Evolutionary conservation across 2,113 vertebrate species (phyloP).

Genomic region (Dascyllus trimaculatus): DNA sequence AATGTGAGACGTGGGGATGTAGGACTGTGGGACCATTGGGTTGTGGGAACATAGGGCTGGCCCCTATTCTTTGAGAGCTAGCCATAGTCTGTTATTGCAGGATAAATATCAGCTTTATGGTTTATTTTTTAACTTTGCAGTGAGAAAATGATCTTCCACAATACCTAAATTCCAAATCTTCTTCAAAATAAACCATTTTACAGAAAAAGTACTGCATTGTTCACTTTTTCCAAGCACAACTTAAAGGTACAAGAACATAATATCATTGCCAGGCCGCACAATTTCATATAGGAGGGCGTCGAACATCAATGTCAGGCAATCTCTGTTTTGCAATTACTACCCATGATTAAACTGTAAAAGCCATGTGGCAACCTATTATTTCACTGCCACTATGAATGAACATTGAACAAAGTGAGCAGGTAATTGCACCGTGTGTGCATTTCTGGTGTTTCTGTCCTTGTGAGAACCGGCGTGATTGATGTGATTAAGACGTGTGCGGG

Average conservation of each 20-base stretch:
- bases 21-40: too few species aligned
- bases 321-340: slow-evolving; percentile 46
- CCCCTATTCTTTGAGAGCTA: too few species aligned
- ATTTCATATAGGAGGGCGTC: background rate
- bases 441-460: slow-evolving; percentile 19
- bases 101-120: too few species aligned
- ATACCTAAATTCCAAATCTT: background rate
- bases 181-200: background rate
- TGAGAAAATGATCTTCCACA: too few species aligned
- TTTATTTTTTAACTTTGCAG: background rate
- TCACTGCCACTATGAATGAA: slow-evolving; percentile 44
- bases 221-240: background rate
- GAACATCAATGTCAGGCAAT: slow-evolving; percentile 32
- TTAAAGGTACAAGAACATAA: background rate
- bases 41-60: too few species aligned
- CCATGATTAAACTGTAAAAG: slow-evolving; percentile 63
- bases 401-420: slow-evolving; percentile 26
- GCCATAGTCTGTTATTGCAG: too few species aligned
- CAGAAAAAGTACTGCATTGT: background rate
- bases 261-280: background rate
- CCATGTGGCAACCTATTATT: slow-evolving; percentile 62
- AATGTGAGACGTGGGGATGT: too few species aligned
- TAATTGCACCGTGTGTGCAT: slow-evolving; percentile 51
- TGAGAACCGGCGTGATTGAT: slow-evolving; percentile 25
- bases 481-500: slow-evolving; percentile 24